Base-by-base conservation (phyloP, 2,113 vertebrate genomes). In the Gadus macrocephalus region DNA sequence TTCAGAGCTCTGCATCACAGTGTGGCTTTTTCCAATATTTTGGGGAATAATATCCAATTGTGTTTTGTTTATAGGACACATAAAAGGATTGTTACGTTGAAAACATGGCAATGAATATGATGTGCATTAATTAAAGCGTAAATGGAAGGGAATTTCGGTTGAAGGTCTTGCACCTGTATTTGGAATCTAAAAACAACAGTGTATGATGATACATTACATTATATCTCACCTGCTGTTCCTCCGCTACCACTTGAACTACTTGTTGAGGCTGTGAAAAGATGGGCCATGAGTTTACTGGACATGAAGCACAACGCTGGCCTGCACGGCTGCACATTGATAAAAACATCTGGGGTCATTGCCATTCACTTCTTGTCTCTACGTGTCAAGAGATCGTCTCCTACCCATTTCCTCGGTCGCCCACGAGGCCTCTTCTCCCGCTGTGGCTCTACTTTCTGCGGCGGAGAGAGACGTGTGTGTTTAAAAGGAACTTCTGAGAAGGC, bases 381-480 rank as follows among this genome's bases (percentile, higher is more conserved):
- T 74, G 78, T 72, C 74, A 82, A 49, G 42, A 3, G 69, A 76
- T 76, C 69, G 66, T 70, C 73, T 87, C 95, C 88, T 92, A 98
- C 97, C 97, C 97, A 99, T 96, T 99, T 99, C 88, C 97, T 96
- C 64, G 97, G 97, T 88, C 97, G 93, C 73, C 97, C 97, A 88
- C 96, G 94, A 80, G 96, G 96, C 90, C 97, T 94, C 87, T 94
- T 94, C 92, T 96, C 94, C 86, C 93, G 95, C 79, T 90, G 91
- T 49, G 95, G 93, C 91, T 97, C 97, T 91, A 93, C 92, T 94
- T 97, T 96, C 95, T 95, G 81, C 69, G 22, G 71, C 78, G 74
- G 66, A 83, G 56, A 11, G 6, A 42, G 38, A 42, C 5, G 38
- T 42, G 38, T 42, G 38, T 42, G 38, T 42, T 42, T 42, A 42